Evolutionary conservation across 2,113 vertebrate species (phyloP), one percentile per base, ranked within the genome.

Genomic region (Elephantulus edwardii): DNA sequence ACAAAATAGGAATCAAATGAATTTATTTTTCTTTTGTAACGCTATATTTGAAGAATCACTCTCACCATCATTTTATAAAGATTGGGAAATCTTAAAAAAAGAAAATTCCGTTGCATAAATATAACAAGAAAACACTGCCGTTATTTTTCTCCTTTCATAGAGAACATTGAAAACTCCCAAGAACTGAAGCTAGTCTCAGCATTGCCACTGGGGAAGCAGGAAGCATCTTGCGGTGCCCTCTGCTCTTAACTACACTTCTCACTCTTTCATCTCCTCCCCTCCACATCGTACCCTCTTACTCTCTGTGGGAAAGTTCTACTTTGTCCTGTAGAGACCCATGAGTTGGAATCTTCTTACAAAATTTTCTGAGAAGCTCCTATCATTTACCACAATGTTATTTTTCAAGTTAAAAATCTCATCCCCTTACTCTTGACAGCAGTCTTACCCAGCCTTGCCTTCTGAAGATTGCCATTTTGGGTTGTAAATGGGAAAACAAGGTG

Each of bases 401-500:
- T 64, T 72, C 64, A 75, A 58, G 30, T 50, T 42, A 19, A 56
- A n/a, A 17, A 14, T n/a, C 33, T 20, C 12, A 11, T 19, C 35
- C n/a, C 30, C n/a, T n/a, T 8, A 35, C 7, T 19, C 5, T 48
- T 35, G 86, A 80, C 6, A 19, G 42, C 2, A 5, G 3, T 60
- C 35, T 33, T 40, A 20, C 35, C 66, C 66, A 33, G 83, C 66
- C 60, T 12, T 30, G 54, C 54, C 26, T 42, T 10, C n/a, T 26
- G 28, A 3, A 26, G 74, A 52, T 48, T 50, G 30, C 48, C 50
- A 35, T 52, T 30, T 76, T 19, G 66, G 74, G 68, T 92, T 86
- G 89, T 92, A 87, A 9, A 89, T 75, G 56, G 42, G 22, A 33
- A 10, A 35, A 68, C 44, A 42, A 54, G 80, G 83, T 9, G 44